phyloP scores from a whole-genome alignment of 2,113 vertebrate genomes.

The Corythoichthys haematopterus region DNA sequence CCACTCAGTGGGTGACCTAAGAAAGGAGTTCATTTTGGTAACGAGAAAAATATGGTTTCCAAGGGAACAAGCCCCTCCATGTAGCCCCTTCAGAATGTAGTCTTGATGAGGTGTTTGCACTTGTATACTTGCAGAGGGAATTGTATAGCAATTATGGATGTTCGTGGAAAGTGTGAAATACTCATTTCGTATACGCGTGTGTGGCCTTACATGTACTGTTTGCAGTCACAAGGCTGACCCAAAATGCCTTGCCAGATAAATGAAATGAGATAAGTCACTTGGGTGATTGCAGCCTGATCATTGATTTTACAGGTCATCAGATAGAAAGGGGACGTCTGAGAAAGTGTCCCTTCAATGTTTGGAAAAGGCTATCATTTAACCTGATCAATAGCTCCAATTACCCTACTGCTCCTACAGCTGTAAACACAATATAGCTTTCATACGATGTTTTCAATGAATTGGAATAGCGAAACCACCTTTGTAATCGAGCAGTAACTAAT shows the following conservation, averaged over 20 bases:
- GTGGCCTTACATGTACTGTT: conserved; percentile 25
- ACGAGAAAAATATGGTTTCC: conserved; percentile 62
- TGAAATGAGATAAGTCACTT: conserved; percentile 58
- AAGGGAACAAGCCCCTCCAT: conserved; percentile 63
- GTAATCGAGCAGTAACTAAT: conserved; percentile 2
- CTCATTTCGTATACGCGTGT: not conserved
- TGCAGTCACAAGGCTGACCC: conserved; percentile 15
- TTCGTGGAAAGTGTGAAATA: conserved; percentile 14
- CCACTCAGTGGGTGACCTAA: conserved; percentile 44
- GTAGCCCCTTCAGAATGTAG: conserved; percentile 38
- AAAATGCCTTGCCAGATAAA: conserved; percentile 48
- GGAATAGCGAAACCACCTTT: conserved; percentile 21
- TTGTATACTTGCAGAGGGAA: conserved; percentile 37
- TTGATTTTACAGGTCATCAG: conserved; percentile 66
- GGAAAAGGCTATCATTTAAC: conserved; percentile 63
- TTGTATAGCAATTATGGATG: conserved; percentile 38
- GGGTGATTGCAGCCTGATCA: conserved; percentile 57
- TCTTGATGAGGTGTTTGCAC: conserved; percentile 46
- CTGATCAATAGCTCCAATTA: conserved; percentile 69
- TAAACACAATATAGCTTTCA: conserved; percentile 32
- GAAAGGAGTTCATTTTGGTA: conserved; percentile 57
- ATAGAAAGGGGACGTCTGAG: conserved; percentile 60
- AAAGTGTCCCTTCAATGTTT: conserved; percentile 58
- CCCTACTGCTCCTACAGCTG: conserved; percentile 42
- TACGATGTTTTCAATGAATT: conserved; percentile 31